Percentiles rank a stretch among this genome's conserved stretches.
Evolutionary conservation across 2,113 vertebrate species (phyloP).

Genomic region (Chascanopsetta lugubris): DNA sequence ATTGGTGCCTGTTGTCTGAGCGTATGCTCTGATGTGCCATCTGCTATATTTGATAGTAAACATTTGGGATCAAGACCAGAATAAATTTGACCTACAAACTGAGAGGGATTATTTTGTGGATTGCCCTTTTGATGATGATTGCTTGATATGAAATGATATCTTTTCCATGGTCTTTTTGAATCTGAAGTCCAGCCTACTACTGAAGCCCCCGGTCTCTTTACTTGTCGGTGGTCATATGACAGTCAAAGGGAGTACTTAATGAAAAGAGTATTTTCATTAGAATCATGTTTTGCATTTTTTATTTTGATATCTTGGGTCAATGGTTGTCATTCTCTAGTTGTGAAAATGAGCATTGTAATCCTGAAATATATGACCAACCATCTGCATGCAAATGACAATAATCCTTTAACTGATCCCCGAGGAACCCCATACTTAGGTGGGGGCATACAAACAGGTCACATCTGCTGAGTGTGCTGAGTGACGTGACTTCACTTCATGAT

Average conservation of each 20-base stretch:
- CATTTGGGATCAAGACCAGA: no score
- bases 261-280: background rate
- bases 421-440: background rate
- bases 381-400: background rate
- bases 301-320: background rate
- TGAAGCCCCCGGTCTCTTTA: background rate
- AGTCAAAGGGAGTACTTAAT: background rate
- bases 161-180: no score
- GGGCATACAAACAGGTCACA: background rate
- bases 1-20: no score
- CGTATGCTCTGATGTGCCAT: no score
- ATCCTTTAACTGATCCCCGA: background rate
- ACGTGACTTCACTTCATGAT: background rate
- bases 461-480: background rate
- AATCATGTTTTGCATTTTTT: background rate
- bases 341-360: background rate
- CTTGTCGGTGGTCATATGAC: background rate
- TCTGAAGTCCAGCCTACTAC: background rate
- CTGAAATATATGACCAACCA: background rate
- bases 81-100: no score
- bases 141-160: no score
- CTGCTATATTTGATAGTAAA: no score
- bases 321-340: background rate
- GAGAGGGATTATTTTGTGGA: no score
- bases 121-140: no score